Base-by-base conservation (phyloP, 1,140 invertebrate species). In the Zophobas atratus region DNA sequence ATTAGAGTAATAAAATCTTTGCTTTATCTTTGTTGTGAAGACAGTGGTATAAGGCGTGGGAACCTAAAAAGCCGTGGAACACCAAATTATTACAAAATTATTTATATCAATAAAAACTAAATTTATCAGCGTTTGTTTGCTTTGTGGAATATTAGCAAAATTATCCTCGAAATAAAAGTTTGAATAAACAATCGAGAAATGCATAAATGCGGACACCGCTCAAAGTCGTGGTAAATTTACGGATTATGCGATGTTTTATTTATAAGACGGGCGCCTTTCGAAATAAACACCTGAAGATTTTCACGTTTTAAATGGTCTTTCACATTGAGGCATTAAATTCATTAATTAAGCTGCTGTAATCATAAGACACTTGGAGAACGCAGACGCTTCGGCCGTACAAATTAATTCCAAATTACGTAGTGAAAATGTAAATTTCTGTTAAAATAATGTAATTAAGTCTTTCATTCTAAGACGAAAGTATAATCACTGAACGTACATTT, bases 71-170 rank as follows among this genome's bases (percentile, higher is more conserved):
- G 56, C 35, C 20, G 20, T 20, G 20, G 20, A 20, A 20, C 20
- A 20, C 20, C 20, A 20, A 20, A 20, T 20, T 20, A 36, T 60
- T 36, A 60, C 33, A 60, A 60, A 60, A 46, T 46, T 46, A 46
- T 46, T 38, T 39, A 53, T 53, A 60, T 60, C 56, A 60, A 60
- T 60, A 60, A 60, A 57, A 60, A 60, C 56, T 60, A 60, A 6
- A 60, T 53, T 8, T 60, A 60, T 60, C 0, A 8, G 35, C 38
- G 56, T 60, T 60, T 60, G 38, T 60, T 60, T 60, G 56, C 36
- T 38, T 6, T 4, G 35, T 8, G 35, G 38, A 60, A 60, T 60
- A 60, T 60, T 60, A 60, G 35, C 6, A 57, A 57, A 32, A 57
- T 57, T 57, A 57, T 57, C 6, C 55, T 6, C 8, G 56, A 60